Base-by-base conservation (phyloP, 2,113 vertebrate genomes). In the Cottus gobio region DNA sequence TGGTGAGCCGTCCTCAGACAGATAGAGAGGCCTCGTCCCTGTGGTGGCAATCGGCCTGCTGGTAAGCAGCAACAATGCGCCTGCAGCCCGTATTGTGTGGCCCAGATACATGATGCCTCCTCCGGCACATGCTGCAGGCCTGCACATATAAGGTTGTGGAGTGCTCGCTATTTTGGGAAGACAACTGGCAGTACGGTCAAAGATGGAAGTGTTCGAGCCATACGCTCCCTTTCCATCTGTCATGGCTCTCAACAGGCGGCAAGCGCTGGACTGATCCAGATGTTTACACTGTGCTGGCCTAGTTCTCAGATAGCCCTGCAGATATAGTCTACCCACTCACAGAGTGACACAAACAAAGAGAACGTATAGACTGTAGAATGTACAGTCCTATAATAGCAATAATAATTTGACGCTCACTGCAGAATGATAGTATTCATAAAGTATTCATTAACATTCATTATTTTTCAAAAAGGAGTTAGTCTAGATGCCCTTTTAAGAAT, bases 91-190 rank as follows among this genome's bases (percentile, higher is more conserved):
- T 69, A 90, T 93, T 86, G 88, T 90, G 87, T 91, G 92, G 89
- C 92, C 93, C 88, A 91, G 93, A 94, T 93, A 93, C 86, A 89
- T 84, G 93, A 93, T 91, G 88, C 92, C 92, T 91, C 89, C 81
- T 77, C 77, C 86, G 91, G 85, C 88, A 84, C 91, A 86, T n/a
- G 77, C 88, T 82, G 74, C 48, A 89, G 90, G 93, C 78, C 73
- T 96, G 96, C 90, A 96, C 97, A 96, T 97, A 98, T 97, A 97
- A 96, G 97, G 97, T 85, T 85, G 90, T 90, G 92, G 93, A 96
- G 94, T 79, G 91, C 78, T 7, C 92, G 94, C 95, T 97, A 97
- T 97, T 98, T 97, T 96, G 90, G 95, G 95, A 94, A 7, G 87
- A 91, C 96, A 95, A 91, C 95, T 96, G 95, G 66, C 84, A 77